phyloP scores from a whole-genome alignment of 2,888 invertebrate species.

The Anarsia innoxiella region DNA sequence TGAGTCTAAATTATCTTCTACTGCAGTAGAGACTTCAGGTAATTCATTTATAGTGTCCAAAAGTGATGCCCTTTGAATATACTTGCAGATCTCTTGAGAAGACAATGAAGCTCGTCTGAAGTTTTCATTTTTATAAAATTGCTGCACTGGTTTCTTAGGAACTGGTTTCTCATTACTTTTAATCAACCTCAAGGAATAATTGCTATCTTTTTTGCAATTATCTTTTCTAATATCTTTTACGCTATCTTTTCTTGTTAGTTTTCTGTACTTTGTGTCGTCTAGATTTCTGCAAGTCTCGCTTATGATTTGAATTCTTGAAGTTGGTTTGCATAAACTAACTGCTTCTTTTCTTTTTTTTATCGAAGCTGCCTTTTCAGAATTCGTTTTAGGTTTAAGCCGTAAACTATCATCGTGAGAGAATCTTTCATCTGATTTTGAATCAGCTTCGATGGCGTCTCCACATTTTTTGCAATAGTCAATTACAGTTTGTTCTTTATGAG shows the following conservation, averaged over 20 bases:
- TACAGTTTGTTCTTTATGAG: conserved; percentile 5
- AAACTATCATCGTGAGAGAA: not conserved
- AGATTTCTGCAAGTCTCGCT: too few species aligned
- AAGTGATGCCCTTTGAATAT: conserved; percentile 26
- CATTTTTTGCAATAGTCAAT: conserved; percentile 33
- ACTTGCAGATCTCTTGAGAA: conserved; percentile 25
- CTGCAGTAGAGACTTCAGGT: conserved; percentile 26
- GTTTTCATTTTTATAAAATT: conserved; percentile 57
- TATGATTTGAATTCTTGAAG: too few species aligned
- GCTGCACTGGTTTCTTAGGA: conserved; percentile 28
- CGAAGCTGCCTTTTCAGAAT: not conserved
- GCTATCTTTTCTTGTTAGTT: too few species aligned
- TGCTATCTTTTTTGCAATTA: too few species aligned
- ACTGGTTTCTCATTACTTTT: conserved; percentile 10
- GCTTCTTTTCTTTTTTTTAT: too few species aligned
- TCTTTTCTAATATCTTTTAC: not conserved
- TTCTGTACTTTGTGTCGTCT: too few species aligned
- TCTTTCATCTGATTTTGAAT: not conserved
- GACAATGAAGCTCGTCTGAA: conserved; percentile 41
- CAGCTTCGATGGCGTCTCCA: conserved; percentile 31
- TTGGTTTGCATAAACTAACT: too few species aligned
- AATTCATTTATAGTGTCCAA: conserved; percentile 51
- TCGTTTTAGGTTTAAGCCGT: not conserved
- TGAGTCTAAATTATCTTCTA: not conserved
- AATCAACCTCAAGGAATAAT: too few species aligned